Evolutionary conservation across 2,113 vertebrate genomes (phyloP).

Genomic region (Tragelaphus scriptus): DNA sequence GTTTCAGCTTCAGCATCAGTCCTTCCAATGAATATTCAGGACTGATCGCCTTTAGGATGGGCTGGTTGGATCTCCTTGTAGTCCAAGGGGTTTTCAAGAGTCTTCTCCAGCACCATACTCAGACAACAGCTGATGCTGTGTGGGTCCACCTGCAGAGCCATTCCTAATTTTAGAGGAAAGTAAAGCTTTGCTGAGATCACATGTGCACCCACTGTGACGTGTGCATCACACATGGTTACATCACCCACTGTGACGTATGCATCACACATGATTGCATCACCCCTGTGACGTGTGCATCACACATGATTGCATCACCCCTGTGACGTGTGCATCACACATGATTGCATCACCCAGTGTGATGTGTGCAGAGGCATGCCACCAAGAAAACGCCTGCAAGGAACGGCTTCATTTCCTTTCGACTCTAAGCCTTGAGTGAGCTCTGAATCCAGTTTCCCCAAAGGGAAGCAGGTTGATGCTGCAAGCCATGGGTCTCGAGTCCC

Average conservation of each 20-base stretch:
- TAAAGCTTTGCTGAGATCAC: background rate
- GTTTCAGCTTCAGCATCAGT: background rate
- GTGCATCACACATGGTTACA: too few relatives aligned
- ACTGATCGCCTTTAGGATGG: background rate
- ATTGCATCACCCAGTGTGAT: fast-evolving
- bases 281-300: too few relatives aligned
- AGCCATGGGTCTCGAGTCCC: fast-evolving
- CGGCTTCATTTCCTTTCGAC: background rate
- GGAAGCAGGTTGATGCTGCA: background rate
- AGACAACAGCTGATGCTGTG: fast-evolving
- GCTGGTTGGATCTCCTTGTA: background rate
- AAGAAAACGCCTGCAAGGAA: background rate
- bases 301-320: fast-evolving
- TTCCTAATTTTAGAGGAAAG: background rate
- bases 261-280: background rate
- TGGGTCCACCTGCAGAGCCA: fast-evolving
- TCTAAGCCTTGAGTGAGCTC: background rate
- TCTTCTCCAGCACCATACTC: background rate
- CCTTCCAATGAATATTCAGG: background rate
- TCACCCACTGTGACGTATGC: fast-evolving
- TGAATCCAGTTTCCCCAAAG: background rate
- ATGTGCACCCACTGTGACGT: fast-evolving
- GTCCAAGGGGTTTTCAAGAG: background rate
- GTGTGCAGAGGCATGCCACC: background rate
- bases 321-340: too few relatives aligned